A percentile compares a stretch with the other conserved stretches of the same genome.
phyloP scores from a whole-genome alignment of 2,797 vertebrate genomes.

The Silurus aristotelis region DNA sequence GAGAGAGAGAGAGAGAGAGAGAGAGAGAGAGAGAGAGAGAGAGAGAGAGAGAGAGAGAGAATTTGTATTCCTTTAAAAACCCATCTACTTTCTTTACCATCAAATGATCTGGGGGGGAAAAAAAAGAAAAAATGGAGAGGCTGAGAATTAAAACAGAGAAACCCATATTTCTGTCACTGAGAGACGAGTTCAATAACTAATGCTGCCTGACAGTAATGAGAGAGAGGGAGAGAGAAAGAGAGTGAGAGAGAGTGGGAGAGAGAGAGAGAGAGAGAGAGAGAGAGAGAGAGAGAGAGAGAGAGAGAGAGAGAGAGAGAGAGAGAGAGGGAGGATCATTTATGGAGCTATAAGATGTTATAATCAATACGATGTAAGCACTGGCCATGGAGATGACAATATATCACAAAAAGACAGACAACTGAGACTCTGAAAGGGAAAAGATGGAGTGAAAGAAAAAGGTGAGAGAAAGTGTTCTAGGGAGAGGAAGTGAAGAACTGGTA shows the following conservation, averaged over 20 bases:
- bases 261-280: not conserved
- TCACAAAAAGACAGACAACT: conserved; percentile 18
- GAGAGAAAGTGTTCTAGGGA: not conserved
- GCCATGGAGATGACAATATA: not conserved
- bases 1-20: not conserved
- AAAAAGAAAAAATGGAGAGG: not conserved
- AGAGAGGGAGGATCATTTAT: conserved; percentile 1
- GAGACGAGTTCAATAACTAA: not conserved
- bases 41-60: no score
- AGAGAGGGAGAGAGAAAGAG: not conserved
- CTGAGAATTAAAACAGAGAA: not conserved
- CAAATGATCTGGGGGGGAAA: not conserved
- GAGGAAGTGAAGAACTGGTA: not conserved
- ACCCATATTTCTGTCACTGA: not conserved
- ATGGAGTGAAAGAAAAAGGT: conserved; percentile 48
- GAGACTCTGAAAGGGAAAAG: conserved; percentile 40
- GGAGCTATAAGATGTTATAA: not conserved
- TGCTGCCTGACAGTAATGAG: not conserved
- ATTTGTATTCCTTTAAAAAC: not conserved
- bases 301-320: not conserved
- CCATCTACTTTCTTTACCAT: conserved; percentile 5
- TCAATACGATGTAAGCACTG: not conserved
- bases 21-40: not conserved
- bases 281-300: not conserved
- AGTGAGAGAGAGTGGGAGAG: not conserved